phyloP scores from a whole-genome alignment of 2,113 vertebrate species.

The Cairina moschata region DNA sequence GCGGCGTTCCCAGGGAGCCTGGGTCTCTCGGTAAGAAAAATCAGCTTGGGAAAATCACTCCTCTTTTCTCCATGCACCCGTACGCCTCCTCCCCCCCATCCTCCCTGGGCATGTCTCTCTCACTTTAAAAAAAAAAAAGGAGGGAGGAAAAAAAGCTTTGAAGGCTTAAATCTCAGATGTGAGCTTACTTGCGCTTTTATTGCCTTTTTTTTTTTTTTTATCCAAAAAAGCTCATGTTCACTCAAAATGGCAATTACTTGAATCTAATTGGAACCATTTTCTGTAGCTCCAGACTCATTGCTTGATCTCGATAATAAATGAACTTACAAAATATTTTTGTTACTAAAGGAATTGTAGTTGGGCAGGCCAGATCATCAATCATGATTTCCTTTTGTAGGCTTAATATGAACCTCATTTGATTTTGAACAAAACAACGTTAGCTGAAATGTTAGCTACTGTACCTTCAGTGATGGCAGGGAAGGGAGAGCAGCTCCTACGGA shows the following conservation, averaged over 20 bases:
- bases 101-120: background rate
- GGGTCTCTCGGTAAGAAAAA: slow-evolving; percentile 70
- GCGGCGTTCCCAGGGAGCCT: slow-evolving; percentile 64
- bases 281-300: slow-evolving; percentile 57
- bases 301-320: slow-evolving; percentile 73
- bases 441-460: slow-evolving; percentile 60
- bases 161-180: slow-evolving; percentile 69
- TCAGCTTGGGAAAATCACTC: slow-evolving; percentile 77
- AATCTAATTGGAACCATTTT: slow-evolving; percentile 73
- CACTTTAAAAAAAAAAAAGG: too few species aligned
- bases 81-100: background rate
- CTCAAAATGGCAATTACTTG: slow-evolving; percentile 68
- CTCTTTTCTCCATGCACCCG: slow-evolving; percentile 23
- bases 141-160: slow-evolving; percentile 6
- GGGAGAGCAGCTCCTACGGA: slow-evolving; percentile 7
- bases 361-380: slow-evolving; percentile 68
- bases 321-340: slow-evolving; percentile 69
- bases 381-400: slow-evolving; percentile 20
- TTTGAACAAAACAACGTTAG: slow-evolving; percentile 43
- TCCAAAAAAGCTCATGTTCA: slow-evolving; percentile 64
- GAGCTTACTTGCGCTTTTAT: slow-evolving; percentile 64
- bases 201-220: slow-evolving; percentile 43
- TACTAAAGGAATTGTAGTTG: slow-evolving; percentile 63
- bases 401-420: slow-evolving; percentile 69
- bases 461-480: slow-evolving; percentile 53